A percentile compares a stretch with the other conserved stretches of the same genome.
phyloP scores from a whole-genome alignment of 2,797 vertebrate species.

The Gymnocypris eckloni region DNA sequence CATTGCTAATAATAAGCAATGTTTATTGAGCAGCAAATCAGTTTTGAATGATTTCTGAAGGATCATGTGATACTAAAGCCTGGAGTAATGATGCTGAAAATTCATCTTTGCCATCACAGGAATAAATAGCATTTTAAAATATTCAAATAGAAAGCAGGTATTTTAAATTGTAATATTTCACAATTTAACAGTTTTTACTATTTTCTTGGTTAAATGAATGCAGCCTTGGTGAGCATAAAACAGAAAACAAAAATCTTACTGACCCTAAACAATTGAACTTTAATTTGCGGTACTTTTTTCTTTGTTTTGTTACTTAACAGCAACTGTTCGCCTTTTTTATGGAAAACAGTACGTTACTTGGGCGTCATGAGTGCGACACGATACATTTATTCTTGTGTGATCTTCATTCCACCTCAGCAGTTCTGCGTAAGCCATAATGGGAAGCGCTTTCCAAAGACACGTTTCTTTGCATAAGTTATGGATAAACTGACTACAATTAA shows the following conservation, averaged over 20 bases:
- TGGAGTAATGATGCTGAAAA: not conserved
- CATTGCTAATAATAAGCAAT: not conserved
- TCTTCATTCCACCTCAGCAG: not conserved
- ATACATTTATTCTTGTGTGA: not conserved
- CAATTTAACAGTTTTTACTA: not conserved
- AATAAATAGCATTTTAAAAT: not conserved
- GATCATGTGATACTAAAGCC: not conserved
- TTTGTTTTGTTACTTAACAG: not conserved
- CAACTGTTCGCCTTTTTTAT: not conserved
- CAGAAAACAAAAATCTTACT: not conserved
- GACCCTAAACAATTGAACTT: not conserved
- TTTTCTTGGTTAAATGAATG: not conserved
- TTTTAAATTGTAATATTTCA: not conserved
- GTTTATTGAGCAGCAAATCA: not conserved
- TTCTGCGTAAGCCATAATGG: not conserved
- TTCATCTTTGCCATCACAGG: not conserved
- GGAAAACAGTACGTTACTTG: not conserved
- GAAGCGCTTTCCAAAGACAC: not conserved
- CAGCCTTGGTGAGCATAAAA: not conserved
- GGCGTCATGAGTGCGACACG: not conserved
- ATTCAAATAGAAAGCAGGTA: not conserved
- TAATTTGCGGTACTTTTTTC: not conserved
- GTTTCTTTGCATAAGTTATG: not conserved
- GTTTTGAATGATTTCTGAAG: not conserved
- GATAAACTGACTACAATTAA: constrained; percentile 39